Evolutionary conservation across 2,797 vertebrate species (phyloP), one percentile per base, ranked within the genome.

Genomic region (Semaprochilodus insignis): DNA sequence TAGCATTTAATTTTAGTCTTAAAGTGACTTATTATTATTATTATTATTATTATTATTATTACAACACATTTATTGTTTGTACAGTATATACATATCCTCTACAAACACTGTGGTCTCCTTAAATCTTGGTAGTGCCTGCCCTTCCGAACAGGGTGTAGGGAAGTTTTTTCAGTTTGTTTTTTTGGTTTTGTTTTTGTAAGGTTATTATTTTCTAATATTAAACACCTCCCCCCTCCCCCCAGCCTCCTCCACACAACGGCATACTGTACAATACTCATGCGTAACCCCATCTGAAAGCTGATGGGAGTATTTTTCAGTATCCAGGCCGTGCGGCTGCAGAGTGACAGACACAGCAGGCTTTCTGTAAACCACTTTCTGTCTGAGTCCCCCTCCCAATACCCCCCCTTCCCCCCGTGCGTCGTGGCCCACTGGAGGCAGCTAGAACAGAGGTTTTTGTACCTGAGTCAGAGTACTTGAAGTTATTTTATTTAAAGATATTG

Each of bases 381-480:
- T 40, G 16, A 80, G 65, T 60, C 52, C 60, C 66, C 48, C 65
- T 15, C n/a, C 6, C 93, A 93, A n/a, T 90, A 48, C 81, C 96
- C 76, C 96, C 97, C 27, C 94, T 93, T 90, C 57, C 76, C 96
- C 81, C 96, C 97, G 96, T 97, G 96, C 97, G 96, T 97, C 95
- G 96, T 97, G 97, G 97, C 97, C 96, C 96, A 92, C 95, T 95
- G 95, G 96, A 96, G 97, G 96, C 97, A 97, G 95, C 95, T 98
- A 97, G 97, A 94, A 91, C 81, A 88, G 94, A 97, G 92, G 92
- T 96, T 93, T 97, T 99, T 98, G 96, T 99, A 99, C 96, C 96
- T 95, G 97, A 97, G 97, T 99, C 97, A 96, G 94, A 99, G 97
- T 99, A 99, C 97, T 99, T 99, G 98, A 99, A 99, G 95, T 97